These are phyloP conservation scores for Hemibagrus guttatus DNA, from an alignment of 2,797 vertebrate genomes.

Conservation along the genomic window DNA sequence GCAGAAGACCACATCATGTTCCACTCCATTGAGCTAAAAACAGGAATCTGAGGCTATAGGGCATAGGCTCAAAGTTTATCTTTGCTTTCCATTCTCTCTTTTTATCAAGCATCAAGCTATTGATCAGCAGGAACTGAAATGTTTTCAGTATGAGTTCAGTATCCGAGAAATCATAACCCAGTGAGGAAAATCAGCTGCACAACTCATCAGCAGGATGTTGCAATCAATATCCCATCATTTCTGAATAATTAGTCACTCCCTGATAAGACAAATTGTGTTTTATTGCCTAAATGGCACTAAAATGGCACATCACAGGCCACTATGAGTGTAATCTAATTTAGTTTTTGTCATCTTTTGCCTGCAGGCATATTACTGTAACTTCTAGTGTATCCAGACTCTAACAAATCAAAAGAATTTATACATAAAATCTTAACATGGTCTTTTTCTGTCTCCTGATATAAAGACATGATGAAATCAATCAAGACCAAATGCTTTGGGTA, in stretches of 20 bases:
- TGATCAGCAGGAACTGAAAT: not conserved
- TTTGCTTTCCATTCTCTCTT: not conserved
- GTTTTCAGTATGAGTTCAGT: not conserved
- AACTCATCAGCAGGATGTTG: not conserved
- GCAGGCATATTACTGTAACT: not conserved
- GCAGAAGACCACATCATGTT: too few relatives aligned
- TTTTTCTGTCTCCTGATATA: not conserved
- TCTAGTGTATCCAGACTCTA: not conserved
- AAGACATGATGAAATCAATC: not conserved
- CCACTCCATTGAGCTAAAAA: not conserved
- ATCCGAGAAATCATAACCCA: not conserved
- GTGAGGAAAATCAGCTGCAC: constrained; percentile 5
- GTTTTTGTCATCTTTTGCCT: not conserved
- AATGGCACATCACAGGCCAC: too few relatives aligned
- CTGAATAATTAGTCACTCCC: not conserved
- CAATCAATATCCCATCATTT: constrained; percentile 1
- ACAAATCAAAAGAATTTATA: not conserved
- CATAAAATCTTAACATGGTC: not conserved
- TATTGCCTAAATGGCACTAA: constrained; percentile 7
- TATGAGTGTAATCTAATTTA: not conserved
- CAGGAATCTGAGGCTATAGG: not conserved
- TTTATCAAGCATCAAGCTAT: not conserved
- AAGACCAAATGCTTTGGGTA: not conserved
- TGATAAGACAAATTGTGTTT: not conserved
- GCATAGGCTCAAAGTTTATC: not conserved